These are phyloP conservation scores for Stomorhina lunata DNA, from an alignment of 2,888 invertebrate species.

Conservation along the genomic window DNA sequence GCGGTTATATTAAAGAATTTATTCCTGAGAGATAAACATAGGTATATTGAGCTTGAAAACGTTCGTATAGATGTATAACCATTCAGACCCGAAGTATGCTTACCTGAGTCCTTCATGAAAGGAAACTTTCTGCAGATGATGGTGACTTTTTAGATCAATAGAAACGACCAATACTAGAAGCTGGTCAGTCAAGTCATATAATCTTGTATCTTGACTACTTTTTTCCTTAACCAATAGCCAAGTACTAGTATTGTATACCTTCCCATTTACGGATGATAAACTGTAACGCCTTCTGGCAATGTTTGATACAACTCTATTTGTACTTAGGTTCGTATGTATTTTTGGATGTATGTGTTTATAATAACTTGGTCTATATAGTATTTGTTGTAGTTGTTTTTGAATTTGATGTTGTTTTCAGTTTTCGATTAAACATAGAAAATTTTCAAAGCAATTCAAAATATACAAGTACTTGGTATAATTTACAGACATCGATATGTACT, in stretches of 20 bases:
- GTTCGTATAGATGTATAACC: too few relatives aligned
- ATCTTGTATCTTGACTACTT: background rate
- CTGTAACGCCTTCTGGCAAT: slow-evolving; percentile 62
- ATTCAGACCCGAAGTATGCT: too few relatives aligned
- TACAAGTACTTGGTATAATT: slow-evolving; percentile 39
- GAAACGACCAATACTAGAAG: too few relatives aligned
- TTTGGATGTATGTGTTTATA: slow-evolving; percentile 1
- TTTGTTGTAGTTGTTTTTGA: slow-evolving; percentile 11
- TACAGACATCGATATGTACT: background rate
- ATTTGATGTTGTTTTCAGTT: slow-evolving; percentile 17
- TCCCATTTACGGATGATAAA: slow-evolving; percentile 57
- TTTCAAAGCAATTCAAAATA: slow-evolving; percentile 50
- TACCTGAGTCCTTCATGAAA: too few relatives aligned
- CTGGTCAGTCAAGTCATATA: background rate
- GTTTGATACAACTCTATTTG: slow-evolving; percentile 51
- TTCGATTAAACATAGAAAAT: slow-evolving; percentile 43
- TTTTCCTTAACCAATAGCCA: background rate
- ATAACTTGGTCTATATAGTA: slow-evolving; percentile 33
- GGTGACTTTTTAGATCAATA: too few relatives aligned
- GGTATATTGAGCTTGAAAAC: too few relatives aligned
- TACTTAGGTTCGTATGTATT: background rate
- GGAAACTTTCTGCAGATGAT: too few relatives aligned
- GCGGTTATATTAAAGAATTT: too few relatives aligned
- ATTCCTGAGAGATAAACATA: too few relatives aligned
- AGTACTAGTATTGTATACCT: slow-evolving; percentile 37